Conservation (phyloP, 2,888 invertebrate species). For the Metellina segmentata region DNA sequence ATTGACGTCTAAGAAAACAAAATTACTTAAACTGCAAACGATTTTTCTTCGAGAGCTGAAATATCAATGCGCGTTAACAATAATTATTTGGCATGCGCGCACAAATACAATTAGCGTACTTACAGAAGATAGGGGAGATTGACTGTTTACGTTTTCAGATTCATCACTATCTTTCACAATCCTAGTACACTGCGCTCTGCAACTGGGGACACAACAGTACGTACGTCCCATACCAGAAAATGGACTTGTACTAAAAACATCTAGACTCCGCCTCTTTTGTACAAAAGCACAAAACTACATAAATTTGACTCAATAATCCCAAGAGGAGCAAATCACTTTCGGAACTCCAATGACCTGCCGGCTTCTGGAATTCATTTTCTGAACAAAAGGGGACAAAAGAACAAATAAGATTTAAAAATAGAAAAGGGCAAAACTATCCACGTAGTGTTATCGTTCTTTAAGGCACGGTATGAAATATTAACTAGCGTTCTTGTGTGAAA, state of each 20-base stretch:
- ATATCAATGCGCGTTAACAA: too few species aligned
- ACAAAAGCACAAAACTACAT: neutral
- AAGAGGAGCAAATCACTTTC: neutral
- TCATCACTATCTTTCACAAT: neutral
- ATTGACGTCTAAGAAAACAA: too few species aligned
- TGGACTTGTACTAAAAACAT: neutral
- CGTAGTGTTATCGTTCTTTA: neutral
- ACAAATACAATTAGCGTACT: neutral
- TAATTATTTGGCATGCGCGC: too few species aligned
- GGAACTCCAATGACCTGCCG: neutral
- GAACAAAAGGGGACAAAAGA: neutral
- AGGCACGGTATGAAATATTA: constrained; percentile 42
- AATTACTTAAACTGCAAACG: too few species aligned
- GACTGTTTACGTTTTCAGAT: neutral
- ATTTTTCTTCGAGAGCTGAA: too few species aligned
- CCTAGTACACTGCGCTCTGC: neutral
- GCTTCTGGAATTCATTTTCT: neutral
- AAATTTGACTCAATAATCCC: neutral
- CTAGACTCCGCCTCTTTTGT: neutral
- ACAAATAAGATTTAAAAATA: neutral
- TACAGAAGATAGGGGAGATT: neutral
- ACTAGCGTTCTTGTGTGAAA: constrained; percentile 35
- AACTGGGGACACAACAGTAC: constrained; percentile 39
- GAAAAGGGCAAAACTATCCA: neutral
- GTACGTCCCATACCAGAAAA: neutral